phyloP scores from a whole-genome alignment of 1,140 invertebrate species.

The Lepidostoma basale region DNA sequence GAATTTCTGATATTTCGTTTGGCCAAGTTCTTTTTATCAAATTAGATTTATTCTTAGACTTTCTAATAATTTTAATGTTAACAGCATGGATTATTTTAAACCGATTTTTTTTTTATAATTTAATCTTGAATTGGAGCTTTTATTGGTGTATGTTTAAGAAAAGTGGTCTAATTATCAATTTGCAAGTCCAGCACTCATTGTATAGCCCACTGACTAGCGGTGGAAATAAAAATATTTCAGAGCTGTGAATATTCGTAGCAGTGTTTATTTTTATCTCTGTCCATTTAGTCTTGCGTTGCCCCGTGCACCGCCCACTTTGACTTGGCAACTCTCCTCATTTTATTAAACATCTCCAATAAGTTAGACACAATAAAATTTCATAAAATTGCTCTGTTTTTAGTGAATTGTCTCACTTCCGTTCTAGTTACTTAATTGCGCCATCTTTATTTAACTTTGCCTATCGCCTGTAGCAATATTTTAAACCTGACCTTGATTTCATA shows the following conservation, averaged over 20 bases:
- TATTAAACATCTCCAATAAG: neutral
- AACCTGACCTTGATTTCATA: slow-evolving; percentile 1
- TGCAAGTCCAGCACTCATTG: neutral
- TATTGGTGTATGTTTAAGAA: no score
- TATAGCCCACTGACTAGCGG: neutral
- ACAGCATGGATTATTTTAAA: neutral
- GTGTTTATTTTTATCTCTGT: slow-evolving; percentile 30
- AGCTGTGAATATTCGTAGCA: slow-evolving; percentile 2
- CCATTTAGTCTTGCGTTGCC: neutral
- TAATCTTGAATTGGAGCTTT: neutral
- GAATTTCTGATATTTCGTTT: no score
- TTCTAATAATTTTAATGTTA: neutral
- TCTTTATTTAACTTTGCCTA: neutral
- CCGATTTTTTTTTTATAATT: neutral
- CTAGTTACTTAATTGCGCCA: neutral
- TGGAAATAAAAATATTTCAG: neutral
- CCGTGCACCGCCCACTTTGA: neutral
- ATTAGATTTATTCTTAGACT: no score
- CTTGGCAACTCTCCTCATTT: slow-evolving; percentile 18
- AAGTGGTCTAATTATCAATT: no score
- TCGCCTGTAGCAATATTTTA: neutral
- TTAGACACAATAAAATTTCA: slow-evolving; percentile 12
- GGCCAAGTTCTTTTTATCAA: no score
- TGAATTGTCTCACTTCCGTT: neutral
- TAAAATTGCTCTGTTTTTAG: no score